Conservation (phyloP, 2,888 invertebrate genomes). For the Epistrophe eligans region DNA sequence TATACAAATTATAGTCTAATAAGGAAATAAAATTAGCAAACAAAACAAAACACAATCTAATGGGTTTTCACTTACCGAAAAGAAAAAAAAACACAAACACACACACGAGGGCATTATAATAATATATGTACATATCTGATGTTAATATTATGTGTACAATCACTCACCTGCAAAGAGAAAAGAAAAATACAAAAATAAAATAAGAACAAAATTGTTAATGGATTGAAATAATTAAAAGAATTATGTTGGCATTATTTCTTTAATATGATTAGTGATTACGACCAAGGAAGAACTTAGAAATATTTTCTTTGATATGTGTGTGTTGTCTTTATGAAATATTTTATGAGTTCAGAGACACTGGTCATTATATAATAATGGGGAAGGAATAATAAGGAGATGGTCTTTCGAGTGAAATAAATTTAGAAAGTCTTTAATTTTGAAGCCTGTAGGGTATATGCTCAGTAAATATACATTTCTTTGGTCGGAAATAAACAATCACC, state of each 20-base stretch:
- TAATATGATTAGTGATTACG: background rate
- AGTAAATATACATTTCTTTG: background rate
- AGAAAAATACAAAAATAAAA: background rate
- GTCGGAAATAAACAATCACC: background rate
- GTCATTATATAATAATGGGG: slow-evolving; percentile 1
- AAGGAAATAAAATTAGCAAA: slow-evolving; percentile 55
- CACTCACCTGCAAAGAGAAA: slow-evolving; percentile 67
- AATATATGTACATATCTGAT: background rate
- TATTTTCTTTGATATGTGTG: background rate
- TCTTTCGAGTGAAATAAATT: background rate
- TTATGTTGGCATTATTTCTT: background rate
- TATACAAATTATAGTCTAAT: slow-evolving; percentile 49
- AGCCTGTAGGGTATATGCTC: background rate
- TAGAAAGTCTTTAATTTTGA: background rate
- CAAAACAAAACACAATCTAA: slow-evolving; percentile 43
- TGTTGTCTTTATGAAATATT: background rate
- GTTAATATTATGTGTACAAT: background rate
- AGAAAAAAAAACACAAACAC: background rate
- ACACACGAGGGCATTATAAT: background rate
- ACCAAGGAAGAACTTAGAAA: background rate
- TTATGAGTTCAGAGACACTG: background rate
- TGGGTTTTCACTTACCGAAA: slow-evolving; percentile 44
- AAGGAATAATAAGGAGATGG: background rate
- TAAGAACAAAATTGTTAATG: slow-evolving; percentile 38
- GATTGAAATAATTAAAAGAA: slow-evolving; percentile 13